phyloP scores from a whole-genome alignment of 2,888 invertebrate species.

The Vandiemenella viatica region DNA sequence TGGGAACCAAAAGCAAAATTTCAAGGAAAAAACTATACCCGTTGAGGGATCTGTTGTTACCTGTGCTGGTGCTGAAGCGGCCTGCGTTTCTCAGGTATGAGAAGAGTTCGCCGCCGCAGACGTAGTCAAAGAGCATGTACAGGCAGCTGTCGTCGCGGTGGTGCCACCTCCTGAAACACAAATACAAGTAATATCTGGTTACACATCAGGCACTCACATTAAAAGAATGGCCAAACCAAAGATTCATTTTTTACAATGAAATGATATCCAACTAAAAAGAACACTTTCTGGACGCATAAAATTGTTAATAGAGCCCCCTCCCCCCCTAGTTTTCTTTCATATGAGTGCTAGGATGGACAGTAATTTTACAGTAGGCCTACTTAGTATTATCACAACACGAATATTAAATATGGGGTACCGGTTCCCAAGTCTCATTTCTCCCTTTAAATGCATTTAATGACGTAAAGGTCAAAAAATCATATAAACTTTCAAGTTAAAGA shows the following conservation, averaged over 20 bases:
- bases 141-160: conserved; percentile 79
- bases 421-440: too few species aligned
- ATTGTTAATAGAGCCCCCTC: background rate
- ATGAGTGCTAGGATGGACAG: too few species aligned
- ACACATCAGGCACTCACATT: background rate
- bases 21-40: background rate
- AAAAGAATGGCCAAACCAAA: background rate
- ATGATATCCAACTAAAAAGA: background rate
- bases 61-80: conserved; percentile 69
- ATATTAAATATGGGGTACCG: too few species aligned
- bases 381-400: too few species aligned
- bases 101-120: conserved; percentile 92
- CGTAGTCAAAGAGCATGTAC: conserved; percentile 95
- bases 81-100: conserved; percentile 87
- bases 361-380: too few species aligned
- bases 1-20: background rate
- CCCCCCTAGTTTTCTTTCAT: too few species aligned
- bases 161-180: conserved; percentile 65
- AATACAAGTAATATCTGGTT: background rate
- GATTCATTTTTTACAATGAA: conserved; percentile 22
- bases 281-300: background rate
- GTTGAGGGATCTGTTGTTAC: too few species aligned
- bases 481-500: too few species aligned
- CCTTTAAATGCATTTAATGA: too few species aligned
- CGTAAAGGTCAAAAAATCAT: too few species aligned